phyloP scores from a whole-genome alignment of 2,888 invertebrate genomes.

The Tethea ocularis region DNA sequence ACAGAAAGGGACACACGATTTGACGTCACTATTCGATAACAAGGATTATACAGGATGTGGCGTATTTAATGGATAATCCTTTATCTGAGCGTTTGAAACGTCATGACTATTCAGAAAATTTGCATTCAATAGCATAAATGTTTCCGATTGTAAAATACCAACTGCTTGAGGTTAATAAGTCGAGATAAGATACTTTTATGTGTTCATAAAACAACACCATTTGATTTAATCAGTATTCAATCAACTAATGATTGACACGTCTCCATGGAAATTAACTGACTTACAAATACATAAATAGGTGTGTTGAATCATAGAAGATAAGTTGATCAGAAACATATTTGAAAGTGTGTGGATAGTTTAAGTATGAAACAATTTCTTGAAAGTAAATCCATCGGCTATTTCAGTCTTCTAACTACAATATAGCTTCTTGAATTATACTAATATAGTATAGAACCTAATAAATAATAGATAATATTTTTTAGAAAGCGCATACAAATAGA shows the following conservation, averaged over 20 bases:
- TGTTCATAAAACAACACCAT: not conserved
- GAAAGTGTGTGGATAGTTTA: too few species aligned
- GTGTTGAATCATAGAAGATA: not conserved
- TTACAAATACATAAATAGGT: not conserved
- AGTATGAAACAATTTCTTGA: too few species aligned
- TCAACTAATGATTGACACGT: not conserved
- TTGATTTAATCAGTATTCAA: not conserved
- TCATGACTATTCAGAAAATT: too few species aligned
- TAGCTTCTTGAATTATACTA: too few species aligned
- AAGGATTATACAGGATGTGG: slow-evolving; percentile 27
- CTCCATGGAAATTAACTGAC: not conserved
- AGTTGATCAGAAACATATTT: not conserved
- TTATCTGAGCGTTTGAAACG: too few species aligned
- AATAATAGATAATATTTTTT: too few species aligned
- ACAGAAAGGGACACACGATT: slow-evolving; percentile 44
- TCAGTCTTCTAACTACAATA: too few species aligned
- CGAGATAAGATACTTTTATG: not conserved
- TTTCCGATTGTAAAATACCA: not conserved
- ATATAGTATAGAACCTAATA: too few species aligned
- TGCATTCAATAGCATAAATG: too few species aligned
- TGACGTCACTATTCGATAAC: slow-evolving; percentile 47
- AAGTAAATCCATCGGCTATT: too few species aligned
- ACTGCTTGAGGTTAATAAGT: not conserved
- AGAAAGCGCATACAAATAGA: too few species aligned
- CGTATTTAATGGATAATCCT: too few species aligned